These are phyloP conservation scores for Pelagia noctiluca DNA, from an alignment of 30 jellyfish, hydroid and myxozoan genomes.

Conservation along the genomic window DNA sequence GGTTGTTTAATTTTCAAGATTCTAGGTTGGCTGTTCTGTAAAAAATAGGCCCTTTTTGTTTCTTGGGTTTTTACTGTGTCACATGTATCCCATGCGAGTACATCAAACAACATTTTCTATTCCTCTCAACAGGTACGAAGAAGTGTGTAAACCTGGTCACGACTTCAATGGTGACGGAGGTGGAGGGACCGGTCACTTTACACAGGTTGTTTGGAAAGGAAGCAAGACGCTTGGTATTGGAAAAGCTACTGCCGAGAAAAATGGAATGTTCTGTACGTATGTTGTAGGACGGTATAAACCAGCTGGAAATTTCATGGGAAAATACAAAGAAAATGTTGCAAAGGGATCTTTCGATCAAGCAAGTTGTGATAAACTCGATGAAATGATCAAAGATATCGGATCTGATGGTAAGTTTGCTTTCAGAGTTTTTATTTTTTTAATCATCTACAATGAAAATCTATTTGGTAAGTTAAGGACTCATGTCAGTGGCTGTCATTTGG, in stretches of 20 bases:
- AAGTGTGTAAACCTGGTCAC: conserved; percentile 67
- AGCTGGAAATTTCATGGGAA: conserved; percentile 77
- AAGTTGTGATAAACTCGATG: conserved; percentile 35
- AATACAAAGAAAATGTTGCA: conserved; percentile 58
- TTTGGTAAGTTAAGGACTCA: too few species aligned
- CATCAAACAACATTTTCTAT: background rate
- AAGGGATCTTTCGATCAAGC: conserved; percentile 53
- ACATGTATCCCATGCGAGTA: background rate
- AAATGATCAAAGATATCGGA: too few species aligned
- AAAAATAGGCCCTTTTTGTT: background rate
- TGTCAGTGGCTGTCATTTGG: too few species aligned
- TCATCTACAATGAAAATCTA: too few species aligned
- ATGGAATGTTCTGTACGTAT: conserved; percentile 66
- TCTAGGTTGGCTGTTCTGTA: too few species aligned
- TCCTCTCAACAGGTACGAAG: conserved; percentile 41
- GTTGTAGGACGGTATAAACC: conserved; percentile 77
- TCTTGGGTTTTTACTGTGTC: background rate
- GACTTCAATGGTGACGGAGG: too few species aligned
- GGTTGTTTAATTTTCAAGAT: too few species aligned
- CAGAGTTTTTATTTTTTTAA: too few species aligned
- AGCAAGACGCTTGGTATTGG: conserved; percentile 78
- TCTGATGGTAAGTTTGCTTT: too few species aligned
- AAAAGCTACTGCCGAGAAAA: conserved; percentile 54
- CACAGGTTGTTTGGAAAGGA: conserved; percentile 91
- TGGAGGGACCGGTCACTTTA: conserved; percentile 81